These are phyloP conservation scores for Peromyscus aztecus DNA, from an alignment of 2,797 vertebrate genomes.

Conservation along the genomic window DNA sequence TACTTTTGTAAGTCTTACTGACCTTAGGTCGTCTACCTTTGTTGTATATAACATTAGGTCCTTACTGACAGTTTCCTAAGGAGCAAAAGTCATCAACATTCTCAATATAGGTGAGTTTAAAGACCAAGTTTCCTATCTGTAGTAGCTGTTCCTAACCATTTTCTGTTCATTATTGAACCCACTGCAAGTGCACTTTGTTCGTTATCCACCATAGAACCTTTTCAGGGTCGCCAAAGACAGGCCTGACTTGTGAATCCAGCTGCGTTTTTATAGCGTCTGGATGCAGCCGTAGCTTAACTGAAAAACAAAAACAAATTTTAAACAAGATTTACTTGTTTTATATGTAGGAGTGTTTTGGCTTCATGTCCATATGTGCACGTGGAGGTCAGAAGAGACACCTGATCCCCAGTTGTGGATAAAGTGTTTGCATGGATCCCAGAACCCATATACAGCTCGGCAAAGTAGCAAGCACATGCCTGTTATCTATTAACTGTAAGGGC, in stretches of 20 bases:
- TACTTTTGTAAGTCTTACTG: neutral
- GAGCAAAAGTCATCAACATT: neutral
- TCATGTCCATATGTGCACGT: neutral
- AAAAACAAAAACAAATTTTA: neutral
- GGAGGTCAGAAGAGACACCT: neutral
- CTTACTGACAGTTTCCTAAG: conserved; percentile 2
- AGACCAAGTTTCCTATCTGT: neutral
- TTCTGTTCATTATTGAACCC: conserved; percentile 8
- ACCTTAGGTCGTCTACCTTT: neutral
- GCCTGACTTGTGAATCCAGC: neutral
- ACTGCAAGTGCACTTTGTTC: conserved; percentile 24
- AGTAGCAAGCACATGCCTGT: neutral
- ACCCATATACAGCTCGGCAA: neutral
- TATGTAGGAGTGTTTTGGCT: neutral
- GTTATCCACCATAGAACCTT: neutral
- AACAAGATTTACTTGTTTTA: neutral
- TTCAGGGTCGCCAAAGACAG: neutral
- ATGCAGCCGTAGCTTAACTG: neutral
- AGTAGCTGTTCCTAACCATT: neutral
- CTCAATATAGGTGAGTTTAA: neutral
- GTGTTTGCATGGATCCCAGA: neutral
- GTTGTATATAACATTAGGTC: neutral
- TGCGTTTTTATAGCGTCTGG: neutral
- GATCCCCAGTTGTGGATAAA: neutral
- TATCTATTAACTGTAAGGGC: neutral